phyloP scores from a whole-genome alignment of 2,113 vertebrate species.

The Cercocebus atys region DNA sequence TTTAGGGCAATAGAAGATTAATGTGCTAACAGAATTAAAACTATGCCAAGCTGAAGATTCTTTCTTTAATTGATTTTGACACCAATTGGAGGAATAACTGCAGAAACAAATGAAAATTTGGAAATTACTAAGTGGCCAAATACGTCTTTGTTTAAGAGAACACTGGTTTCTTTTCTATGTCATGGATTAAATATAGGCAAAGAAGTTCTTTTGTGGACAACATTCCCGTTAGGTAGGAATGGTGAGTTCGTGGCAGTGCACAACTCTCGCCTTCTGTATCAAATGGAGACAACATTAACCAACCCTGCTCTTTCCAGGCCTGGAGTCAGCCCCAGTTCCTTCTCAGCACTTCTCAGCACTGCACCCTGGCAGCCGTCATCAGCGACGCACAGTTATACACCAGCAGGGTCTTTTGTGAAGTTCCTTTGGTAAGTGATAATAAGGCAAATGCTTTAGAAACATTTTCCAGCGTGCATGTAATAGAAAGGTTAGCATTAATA shows the following conservation, averaged over 20 bases:
- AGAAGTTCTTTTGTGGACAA: not conserved
- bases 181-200: not conserved
- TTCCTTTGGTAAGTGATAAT: not conserved
- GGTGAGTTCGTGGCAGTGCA: fast-evolving
- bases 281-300: not conserved
- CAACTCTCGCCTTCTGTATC: fast-evolving
- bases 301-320: fast-evolving
- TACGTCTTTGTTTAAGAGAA: not conserved
- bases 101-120: not conserved
- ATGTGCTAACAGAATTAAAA: conserved; percentile 19
- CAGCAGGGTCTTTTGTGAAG: not conserved
- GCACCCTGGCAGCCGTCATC: not conserved
- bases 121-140: not conserved
- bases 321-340: not conserved
- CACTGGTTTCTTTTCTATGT: not conserved
- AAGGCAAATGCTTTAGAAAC: not conserved
- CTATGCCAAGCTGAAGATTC: not conserved
- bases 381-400: too few relatives aligned
- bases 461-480: not conserved
- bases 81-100: not conserved
- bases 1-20: conserved; percentile 16
- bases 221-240: not conserved
- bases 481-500: not conserved
- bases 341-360: not conserved
- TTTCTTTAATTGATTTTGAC: not conserved